A percentile compares a stretch with the other conserved stretches of the same genome.
Conservation (phyloP, 64 coral and sea anemone genomes). For the Montipora cactus region DNA sequence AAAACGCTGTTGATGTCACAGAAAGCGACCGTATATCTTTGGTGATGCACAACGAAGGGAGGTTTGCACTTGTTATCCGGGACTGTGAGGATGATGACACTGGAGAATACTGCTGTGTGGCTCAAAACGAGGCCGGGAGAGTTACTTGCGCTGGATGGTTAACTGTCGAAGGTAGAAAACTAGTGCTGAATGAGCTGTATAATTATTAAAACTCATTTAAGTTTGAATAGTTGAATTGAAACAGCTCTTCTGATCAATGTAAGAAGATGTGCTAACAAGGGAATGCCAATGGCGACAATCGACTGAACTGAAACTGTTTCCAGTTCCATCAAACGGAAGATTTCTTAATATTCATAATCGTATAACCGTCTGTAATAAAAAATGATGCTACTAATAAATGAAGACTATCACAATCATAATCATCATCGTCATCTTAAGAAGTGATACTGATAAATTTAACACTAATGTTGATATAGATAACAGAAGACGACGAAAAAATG, state of each 20-base stretch:
- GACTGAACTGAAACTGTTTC: not conserved
- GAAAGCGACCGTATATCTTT: conserved; percentile 55
- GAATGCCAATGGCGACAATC: not conserved
- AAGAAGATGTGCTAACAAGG: too few relatives aligned
- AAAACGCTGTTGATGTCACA: conserved; percentile 70
- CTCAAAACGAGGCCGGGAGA: conserved; percentile 82
- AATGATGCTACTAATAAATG: too few relatives aligned
- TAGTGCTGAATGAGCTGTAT: too few relatives aligned
- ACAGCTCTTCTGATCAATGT: too few relatives aligned
- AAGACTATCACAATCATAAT: too few relatives aligned
- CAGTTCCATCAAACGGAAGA: not conserved
- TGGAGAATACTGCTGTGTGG: conserved; percentile 95
- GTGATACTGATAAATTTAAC: too few relatives aligned
- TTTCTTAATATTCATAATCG: not conserved
- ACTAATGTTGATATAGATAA: too few relatives aligned
- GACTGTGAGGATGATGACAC: conserved; percentile 88
- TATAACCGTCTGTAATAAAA: not conserved
- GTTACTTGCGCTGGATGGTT: conserved; percentile 81
- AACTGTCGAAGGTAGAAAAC: conserved; percentile 68
- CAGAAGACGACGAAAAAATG: too few relatives aligned
- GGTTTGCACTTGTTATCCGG: conserved; percentile 70
- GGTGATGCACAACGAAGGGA: conserved; percentile 42
- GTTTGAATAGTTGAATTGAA: not conserved
- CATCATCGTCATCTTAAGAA: too few relatives aligned
- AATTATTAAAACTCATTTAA: not conserved